A percentile compares a stretch with the other conserved stretches of the same genome.
Conservation (phyloP, 2,113 vertebrate genomes). For the Chlamydotis undulata region DNA sequence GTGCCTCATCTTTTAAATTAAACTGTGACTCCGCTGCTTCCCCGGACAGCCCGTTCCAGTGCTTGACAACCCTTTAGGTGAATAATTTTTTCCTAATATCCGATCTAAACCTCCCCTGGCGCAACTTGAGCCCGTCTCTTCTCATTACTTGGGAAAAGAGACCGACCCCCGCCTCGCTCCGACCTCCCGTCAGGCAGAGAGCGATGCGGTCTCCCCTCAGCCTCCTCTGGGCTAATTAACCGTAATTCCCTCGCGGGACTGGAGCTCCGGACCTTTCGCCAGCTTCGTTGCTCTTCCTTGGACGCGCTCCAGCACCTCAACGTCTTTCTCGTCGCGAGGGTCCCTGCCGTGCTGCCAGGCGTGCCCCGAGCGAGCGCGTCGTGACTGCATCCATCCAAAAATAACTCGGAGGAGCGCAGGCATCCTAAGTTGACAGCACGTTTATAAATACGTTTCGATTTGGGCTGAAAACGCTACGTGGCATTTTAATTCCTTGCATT, state of each 20-base stretch:
- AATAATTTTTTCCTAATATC: background rate
- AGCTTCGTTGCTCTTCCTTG: background rate
- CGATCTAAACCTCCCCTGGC: background rate
- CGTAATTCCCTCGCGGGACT: no score
- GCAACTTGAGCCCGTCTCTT: background rate
- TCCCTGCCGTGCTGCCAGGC: background rate
- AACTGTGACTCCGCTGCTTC: background rate
- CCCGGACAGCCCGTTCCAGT: background rate
- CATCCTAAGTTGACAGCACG: background rate
- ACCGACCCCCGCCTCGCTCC: no score
- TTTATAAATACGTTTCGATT: background rate
- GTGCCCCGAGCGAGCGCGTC: background rate
- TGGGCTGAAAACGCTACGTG: background rate
- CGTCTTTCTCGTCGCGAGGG: accelerated
- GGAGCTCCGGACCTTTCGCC: background rate
- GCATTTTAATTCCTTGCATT: background rate
- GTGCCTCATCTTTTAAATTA: no score
- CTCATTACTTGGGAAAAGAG: no score
- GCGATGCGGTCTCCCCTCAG: background rate
- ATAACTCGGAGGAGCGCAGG: background rate
- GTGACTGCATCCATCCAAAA: background rate
- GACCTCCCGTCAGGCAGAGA: no score
- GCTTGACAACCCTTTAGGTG: no score
- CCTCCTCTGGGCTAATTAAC: background rate
- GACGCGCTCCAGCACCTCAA: accelerated